Evolutionary conservation across 2,888 invertebrate species (phyloP).

Genomic region (Steinernema scapterisci): DNA sequence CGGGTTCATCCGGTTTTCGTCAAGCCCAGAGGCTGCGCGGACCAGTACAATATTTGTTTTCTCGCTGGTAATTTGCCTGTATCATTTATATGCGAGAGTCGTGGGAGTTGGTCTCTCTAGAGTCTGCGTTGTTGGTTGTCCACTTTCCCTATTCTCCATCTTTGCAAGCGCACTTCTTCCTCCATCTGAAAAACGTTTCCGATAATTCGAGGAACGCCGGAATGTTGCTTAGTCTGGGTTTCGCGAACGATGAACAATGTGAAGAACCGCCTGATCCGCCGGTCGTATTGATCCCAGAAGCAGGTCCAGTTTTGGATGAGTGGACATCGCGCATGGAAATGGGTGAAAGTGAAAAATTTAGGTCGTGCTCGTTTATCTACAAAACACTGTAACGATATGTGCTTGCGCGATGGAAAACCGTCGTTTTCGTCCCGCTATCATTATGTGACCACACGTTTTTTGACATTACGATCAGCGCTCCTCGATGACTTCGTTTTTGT

Average conservation of each 20-base stretch:
- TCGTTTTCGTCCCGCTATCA: neutral
- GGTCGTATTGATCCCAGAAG: conserved; percentile 15
- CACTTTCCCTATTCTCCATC: too few species aligned
- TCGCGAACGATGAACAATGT: neutral
- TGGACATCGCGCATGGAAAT: conserved; percentile 20
- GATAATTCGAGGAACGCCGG: neutral
- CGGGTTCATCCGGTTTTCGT: conserved; percentile 25
- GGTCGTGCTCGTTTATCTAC: conserved; percentile 24
- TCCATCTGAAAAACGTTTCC: too few species aligned
- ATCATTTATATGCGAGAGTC: neutral
- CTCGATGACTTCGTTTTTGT: too few species aligned
- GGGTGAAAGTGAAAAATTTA: conserved; percentile 30
- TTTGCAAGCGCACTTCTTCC: too few species aligned
- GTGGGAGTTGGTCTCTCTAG: neutral
- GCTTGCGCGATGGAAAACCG: conserved; percentile 24
- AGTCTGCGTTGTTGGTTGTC: too few species aligned
- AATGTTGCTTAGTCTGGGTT: neutral
- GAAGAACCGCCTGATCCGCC: neutral
- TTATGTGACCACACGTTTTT: neutral
- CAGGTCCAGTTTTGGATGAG: conserved; percentile 29
- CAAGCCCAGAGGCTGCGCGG: conserved; percentile 12
- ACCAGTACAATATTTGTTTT: conserved; percentile 26
- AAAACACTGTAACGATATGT: conserved; percentile 26
- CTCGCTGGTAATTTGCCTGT: conserved; percentile 21
- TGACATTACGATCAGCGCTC: neutral